Base-by-base conservation (phyloP, 2,888 invertebrate genomes). In the Chrysomela aeneicollis region DNA sequence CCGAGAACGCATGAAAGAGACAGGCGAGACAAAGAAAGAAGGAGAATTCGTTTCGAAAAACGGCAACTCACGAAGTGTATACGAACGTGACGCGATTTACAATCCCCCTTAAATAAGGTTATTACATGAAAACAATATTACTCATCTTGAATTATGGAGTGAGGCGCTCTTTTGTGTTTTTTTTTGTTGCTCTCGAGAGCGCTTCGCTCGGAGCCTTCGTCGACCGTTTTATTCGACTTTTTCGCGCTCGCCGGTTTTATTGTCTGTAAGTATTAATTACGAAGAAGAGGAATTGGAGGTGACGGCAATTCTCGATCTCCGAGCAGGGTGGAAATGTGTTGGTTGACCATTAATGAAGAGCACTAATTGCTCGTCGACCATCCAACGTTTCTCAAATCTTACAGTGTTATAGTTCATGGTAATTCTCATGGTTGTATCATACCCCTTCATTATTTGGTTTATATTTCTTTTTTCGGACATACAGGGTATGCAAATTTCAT, bases 51-150 rank as follows among this genome's bases (percentile, higher is more conserved):
- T 26, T 35, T 59, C 47, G 50, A 17, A 51, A n/a, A 49, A 57
- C 57, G 57, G 59, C 46, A 53, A 52, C 55, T 69, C 70, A 72
- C 71, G 72, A 70, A 68, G 72, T 71, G 73, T 71, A 67, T 70
- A 67, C 71, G 72, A 75, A 77, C 77, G 77, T 78, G 77, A 77
- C 76, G 71, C 74, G 77, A 76, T 75, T 75, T 76, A 73, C 75
- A 72, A 76, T 76, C 76, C 74, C 42, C 73, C 74, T 75, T 74
- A 76, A 78, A 78, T 78, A 75, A 77, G 77, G 77, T 78, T 78
- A 77, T 77, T 77, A 78, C 77, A 77, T 70, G 76, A 76, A 78
- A 78, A 78, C 77, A 78, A 77, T 78, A 76, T 78, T 77, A 77
- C 70, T 74, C 73, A 73, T 73, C 73, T 72, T 59, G 67, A 71